Evolutionary conservation across 1,140 invertebrate genomes (phyloP).

Genomic region (Caenorhabditis latens): DNA sequence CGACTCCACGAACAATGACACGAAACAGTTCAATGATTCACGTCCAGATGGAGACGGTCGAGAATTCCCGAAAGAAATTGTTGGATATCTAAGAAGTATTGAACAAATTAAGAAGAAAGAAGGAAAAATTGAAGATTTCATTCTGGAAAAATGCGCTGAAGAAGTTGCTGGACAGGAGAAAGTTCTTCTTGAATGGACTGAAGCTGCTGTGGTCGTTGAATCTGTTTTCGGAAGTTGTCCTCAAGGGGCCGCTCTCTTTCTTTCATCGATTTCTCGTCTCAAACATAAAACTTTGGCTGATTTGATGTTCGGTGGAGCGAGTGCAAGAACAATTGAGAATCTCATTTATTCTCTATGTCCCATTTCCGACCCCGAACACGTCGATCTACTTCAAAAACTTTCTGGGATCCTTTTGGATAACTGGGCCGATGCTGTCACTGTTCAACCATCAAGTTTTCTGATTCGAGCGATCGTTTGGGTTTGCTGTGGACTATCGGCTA

Average conservation of each 20-base stretch:
- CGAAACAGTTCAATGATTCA: background rate
- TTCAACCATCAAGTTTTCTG: conserved; percentile 46
- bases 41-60: conserved; percentile 40
- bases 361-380: conserved; percentile 15
- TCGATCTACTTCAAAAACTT: conserved; percentile 50
- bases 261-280: conserved; percentile 41
- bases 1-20: background rate
- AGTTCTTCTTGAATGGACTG: conserved; percentile 26
- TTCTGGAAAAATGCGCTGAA: conserved; percentile 48
- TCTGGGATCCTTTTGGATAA: conserved; percentile 57
- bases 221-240: conserved; percentile 52
- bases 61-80: conserved; percentile 40
- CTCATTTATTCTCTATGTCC: conserved; percentile 42
- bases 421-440: conserved; percentile 40
- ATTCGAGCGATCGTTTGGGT: conserved; percentile 58
- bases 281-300: conserved; percentile 58
- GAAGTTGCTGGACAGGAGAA: conserved; percentile 55
- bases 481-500: conserved; percentile 52
- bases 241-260: conserved; percentile 36
- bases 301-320: conserved; percentile 51
- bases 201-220: conserved; percentile 52
- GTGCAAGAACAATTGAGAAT: conserved; percentile 58
- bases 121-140: conserved; percentile 37
- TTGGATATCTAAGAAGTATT: conserved; percentile 6
- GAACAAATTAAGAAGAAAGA: conserved; percentile 37